Evolutionary conservation across 1,140 invertebrate species (phyloP), one percentile per base, ranked within the genome.

Genomic region (Drosophila orena): DNA sequence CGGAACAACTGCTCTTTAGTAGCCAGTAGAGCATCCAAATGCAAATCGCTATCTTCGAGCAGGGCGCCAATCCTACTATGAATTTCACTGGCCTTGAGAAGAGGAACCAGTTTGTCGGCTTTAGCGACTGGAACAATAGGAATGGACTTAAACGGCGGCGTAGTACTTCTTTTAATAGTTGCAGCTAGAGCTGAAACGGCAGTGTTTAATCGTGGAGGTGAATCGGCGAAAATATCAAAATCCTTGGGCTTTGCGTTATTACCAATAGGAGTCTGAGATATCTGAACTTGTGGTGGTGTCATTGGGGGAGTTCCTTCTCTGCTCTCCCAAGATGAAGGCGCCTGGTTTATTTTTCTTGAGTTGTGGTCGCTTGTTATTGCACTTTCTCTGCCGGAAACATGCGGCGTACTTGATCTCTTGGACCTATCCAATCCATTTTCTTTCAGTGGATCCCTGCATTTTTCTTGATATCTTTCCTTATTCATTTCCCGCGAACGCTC

Each of bases 221-320:
- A 91, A 34, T 91, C 89, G 37, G 89, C 89, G 17, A 91, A 91
- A 59, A 91, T 91, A 57, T 91, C 89, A 37, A 66, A 81, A 0
- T 47, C 42, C 53, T 77, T 74, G 15, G 53, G 20, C 17, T 69
- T 73, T 14, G 44, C 8, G 4, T 54, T 17, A 24, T 78, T 65
- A 1, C 15, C 46, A 4, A 43, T 17, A 12, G 22, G 34, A 17
- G 47, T 46, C 22, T 17, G 43, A 17, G 37, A 8, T 4, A 44
- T 34, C 14, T 43, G 20, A 4, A 14, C 17, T 7, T 40, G 69
- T 0, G 66, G 54, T 10, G 66, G 54, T 34, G 66, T 49, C 44
- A 24, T 40, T 11, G 30, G n/a, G 2, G 38, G 54, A 27, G 20
- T 70, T 5, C 78, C 59, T 14, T 77, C 78, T 3, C 38, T 49